Conservation (phyloP, 2,113 vertebrate genomes). For the Engraulis encrasicolus region DNA sequence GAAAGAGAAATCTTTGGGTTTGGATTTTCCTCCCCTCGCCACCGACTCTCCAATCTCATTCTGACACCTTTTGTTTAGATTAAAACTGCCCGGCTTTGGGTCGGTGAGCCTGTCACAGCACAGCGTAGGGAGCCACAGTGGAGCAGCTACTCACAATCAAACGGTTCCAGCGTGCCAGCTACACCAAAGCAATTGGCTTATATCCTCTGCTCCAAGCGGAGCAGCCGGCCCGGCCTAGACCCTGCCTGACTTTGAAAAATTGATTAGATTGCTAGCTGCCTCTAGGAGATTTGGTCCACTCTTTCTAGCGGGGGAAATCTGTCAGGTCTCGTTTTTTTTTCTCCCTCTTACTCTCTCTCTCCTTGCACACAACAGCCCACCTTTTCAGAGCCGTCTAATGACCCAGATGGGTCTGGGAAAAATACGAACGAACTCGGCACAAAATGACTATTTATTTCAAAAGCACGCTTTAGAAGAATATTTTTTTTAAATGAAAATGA, state of each 20-base stretch:
- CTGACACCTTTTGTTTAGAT: conserved; percentile 19
- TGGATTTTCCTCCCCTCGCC: background rate
- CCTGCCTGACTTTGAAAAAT: conserved; percentile 59
- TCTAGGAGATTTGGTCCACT: conserved; percentile 45
- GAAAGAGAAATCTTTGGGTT: background rate
- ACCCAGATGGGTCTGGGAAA: background rate
- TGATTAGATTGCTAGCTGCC: conserved; percentile 52
- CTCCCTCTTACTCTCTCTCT: too few relatives aligned
- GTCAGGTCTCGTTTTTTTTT: conserved; percentile 28
- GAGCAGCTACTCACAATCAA: background rate
- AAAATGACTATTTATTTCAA: background rate
- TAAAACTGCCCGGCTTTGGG: background rate
- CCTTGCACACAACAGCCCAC: too few relatives aligned
- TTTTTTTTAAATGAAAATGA: background rate
- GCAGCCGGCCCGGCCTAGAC: conserved; percentile 44
- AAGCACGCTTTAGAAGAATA: background rate
- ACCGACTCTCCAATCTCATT: background rate
- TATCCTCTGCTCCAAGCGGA: conserved; percentile 50
- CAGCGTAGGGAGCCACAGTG: background rate
- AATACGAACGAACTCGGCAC: background rate
- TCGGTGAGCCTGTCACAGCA: background rate
- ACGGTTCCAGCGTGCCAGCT: background rate
- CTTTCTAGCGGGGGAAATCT: conserved; percentile 46
- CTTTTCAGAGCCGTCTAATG: conserved; percentile 3
- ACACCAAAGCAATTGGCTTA: conserved; percentile 35